Conservation (phyloP, 2,888 invertebrate species). For the Conomelus anceps region DNA sequence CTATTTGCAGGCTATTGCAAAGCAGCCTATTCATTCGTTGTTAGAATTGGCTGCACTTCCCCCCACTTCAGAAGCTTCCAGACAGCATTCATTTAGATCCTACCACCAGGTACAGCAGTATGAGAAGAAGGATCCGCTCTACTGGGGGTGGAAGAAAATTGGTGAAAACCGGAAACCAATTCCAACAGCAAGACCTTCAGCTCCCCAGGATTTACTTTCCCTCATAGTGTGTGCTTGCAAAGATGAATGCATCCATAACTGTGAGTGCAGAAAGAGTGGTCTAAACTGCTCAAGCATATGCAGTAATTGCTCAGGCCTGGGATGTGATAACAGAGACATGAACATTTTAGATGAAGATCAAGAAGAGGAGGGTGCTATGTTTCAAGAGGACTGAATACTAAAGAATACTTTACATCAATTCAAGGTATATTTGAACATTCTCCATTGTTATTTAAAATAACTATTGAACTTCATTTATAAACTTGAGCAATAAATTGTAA, state of each 20-base stretch:
- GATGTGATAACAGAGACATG: not conserved
- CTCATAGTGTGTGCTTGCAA: not conserved
- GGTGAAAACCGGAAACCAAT: not conserved
- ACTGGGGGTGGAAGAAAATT: conserved; percentile 3
- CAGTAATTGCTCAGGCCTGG: not conserved
- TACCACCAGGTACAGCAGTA: not conserved
- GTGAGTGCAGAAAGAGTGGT: conserved; percentile 1
- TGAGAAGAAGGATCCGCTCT: not conserved
- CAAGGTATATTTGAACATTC: too few relatives aligned
- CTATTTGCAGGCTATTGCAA: too few relatives aligned
- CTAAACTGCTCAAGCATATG: conserved; percentile 5
- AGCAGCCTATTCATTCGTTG: too few relatives aligned
- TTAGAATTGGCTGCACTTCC: not conserved
- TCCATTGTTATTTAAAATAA: too few relatives aligned
- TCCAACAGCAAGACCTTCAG: not conserved
- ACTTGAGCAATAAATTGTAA: too few relatives aligned
- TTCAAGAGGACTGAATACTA: not conserved
- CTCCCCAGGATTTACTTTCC: not conserved
- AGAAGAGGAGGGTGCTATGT: not conserved
- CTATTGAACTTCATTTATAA: too few relatives aligned
- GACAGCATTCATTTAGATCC: conserved; percentile 2
- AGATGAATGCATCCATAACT: not conserved
- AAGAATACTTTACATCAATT: too few relatives aligned
- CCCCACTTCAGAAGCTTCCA: not conserved
- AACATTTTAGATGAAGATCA: not conserved